Evolutionary conservation across 2,113 vertebrate genomes (phyloP).

Genomic region (Melospiza melodia): DNA sequence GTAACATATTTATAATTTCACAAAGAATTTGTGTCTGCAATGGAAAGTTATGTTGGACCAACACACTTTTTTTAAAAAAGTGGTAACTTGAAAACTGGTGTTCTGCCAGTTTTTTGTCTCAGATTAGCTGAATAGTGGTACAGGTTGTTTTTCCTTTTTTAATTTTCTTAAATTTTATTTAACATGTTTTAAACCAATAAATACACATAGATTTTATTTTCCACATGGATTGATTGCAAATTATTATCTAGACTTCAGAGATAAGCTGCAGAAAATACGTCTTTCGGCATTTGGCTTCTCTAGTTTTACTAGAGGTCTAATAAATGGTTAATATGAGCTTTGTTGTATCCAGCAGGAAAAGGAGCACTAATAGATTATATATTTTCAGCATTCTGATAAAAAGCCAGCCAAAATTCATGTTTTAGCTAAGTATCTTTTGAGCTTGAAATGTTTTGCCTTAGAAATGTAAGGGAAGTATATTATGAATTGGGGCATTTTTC

Average conservation of each 20-base stretch:
- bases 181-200: background rate
- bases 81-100: background rate
- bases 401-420: background rate
- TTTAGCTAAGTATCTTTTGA: background rate
- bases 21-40: background rate
- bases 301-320: background rate
- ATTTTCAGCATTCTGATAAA: background rate
- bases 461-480: background rate
- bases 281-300: background rate
- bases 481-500: background rate
- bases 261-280: background rate
- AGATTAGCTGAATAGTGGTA: background rate
- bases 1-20: conserved; percentile 64
- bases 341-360: background rate
- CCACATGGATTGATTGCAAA: background rate
- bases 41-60: background rate
- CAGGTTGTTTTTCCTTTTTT: background rate
- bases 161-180: background rate
- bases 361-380: background rate
- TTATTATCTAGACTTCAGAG: background rate
- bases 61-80: background rate
- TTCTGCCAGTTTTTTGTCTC: background rate
- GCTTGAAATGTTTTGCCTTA: background rate
- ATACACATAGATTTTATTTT: background rate
- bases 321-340: background rate